Evolutionary conservation across 2,113 vertebrate species (phyloP), one percentile per base, ranked within the genome.

Genomic region (Martes martes): DNA sequence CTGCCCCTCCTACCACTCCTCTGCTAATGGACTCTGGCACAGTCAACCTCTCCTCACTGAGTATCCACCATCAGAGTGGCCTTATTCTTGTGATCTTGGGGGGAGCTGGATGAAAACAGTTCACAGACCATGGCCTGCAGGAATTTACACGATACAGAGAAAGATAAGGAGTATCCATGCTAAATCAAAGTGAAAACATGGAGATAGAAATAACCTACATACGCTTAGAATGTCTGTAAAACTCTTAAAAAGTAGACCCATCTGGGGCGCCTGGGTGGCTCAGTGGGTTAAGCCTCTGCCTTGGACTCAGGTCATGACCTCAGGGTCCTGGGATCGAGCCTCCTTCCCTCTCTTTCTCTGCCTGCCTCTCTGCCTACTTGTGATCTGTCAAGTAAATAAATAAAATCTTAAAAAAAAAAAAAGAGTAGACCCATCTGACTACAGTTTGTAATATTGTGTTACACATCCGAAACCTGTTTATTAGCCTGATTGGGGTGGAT

Each of bases 1-100:
- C n/a, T 1, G n/a, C 19, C 63, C 45, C 85, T 47, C 19, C 21
- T 7, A 33, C 65, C 18, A 23, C 33, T 39, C 55, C 93, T 74
- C 80, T 89, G 6, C 76, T 69, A 80, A 96, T 57, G 76, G 95
- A 93, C 63, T 67, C 94, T 81, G 89, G 81, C 91, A 73, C 13
- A 28, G 86, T n/a, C 47, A 21, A 21, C 39, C 28, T 67, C 57
- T 80, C 63, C 63, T 79, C 26, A 11, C 33, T 19, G 57, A 91
- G 13, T 9, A 86, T 47, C 67, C 42, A 7, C 7, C 18, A 11
- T 87, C 55, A 11, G 7, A 31, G 59, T 1, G 55, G 57, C n/a
- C 7, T 4, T 61, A 61, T 47, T 84, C 69, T 42, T 65, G 33
- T 11, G 18, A 11, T 57, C 21, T 45, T 31, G 9, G 10, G 14